Evolutionary conservation across 37 sponge, comb jelly and placozoan species (phyloP).

Genomic region (Chondrilla cf. caribensis): DNA sequence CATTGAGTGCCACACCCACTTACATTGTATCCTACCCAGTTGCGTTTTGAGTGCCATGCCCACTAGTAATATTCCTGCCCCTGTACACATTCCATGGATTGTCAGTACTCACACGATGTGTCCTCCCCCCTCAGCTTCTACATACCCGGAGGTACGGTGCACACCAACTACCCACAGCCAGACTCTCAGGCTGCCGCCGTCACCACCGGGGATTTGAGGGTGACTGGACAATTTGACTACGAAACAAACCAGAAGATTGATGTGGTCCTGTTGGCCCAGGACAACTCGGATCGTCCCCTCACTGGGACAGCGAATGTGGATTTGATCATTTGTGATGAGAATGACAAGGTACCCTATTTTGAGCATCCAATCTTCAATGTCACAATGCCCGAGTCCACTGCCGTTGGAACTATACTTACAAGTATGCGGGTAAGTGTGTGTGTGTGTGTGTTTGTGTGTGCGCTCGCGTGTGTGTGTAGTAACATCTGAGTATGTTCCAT

Average conservation of each 20-base stretch:
- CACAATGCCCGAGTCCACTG: not conserved
- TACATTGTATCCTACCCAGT: too few species aligned
- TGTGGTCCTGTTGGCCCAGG: not conserved
- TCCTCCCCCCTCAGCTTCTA: too few species aligned
- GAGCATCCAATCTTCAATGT: not conserved
- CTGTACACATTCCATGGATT: too few species aligned
- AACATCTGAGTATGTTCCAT: too few species aligned
- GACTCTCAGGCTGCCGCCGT: not conserved
- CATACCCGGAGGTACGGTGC: too few species aligned
- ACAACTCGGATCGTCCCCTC: not conserved
- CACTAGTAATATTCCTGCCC: too few species aligned
- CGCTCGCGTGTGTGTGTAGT: too few species aligned
- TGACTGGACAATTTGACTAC: not conserved
- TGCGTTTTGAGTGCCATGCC: too few species aligned
- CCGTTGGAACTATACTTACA: not conserved
- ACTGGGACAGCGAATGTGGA: constrained; percentile 4
- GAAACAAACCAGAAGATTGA: not conserved
- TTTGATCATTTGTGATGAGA: constrained; percentile 15
- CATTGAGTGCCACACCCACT: too few species aligned
- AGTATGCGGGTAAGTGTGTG: not conserved
- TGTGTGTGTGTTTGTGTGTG: too few species aligned
- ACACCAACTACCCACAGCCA: not conserved
- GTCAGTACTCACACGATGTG: too few species aligned
- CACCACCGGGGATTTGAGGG: not conserved
- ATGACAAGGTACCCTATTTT: not conserved